A percentile compares a stretch with the other conserved stretches of the same genome.
These are phyloP conservation scores for Cliona cf. orientalis DNA, from an alignment of 37 sponge, comb jelly and placozoan genomes.

Conservation along the genomic window DNA sequence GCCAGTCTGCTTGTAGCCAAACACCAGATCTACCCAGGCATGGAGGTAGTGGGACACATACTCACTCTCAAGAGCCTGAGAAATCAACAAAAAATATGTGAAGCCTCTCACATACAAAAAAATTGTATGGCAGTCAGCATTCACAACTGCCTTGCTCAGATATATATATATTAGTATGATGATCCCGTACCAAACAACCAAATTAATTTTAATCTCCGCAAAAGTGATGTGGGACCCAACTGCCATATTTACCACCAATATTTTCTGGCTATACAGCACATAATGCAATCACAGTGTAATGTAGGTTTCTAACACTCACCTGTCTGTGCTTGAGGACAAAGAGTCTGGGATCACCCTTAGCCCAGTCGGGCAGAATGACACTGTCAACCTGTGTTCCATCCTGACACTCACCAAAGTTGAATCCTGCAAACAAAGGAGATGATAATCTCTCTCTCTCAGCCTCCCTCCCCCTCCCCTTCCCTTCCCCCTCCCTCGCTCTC, in stretches of 20 bases:
- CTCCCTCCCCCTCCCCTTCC: background rate
- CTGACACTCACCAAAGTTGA: constrained; percentile 94
- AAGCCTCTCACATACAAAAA: background rate
- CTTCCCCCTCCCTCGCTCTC: constrained; percentile 60
- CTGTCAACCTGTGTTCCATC: constrained; percentile 79
- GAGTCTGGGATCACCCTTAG: constrained; percentile 67
- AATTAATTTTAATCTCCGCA: background rate
- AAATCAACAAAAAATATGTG: constrained; percentile 1
- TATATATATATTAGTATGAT: too few species aligned
- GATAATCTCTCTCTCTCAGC: too few species aligned
- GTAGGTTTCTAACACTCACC: too few species aligned
- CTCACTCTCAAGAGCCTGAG: constrained; percentile 93
- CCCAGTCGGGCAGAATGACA: constrained; percentile 95
- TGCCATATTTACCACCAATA: background rate
- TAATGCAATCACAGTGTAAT: too few species aligned
- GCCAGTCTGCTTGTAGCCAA: constrained; percentile 96
- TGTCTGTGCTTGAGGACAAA: constrained; percentile 95
- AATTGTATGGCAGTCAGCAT: too few species aligned
- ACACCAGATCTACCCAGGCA: constrained; percentile 97
- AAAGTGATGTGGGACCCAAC: background rate
- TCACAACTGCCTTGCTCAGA: too few species aligned
- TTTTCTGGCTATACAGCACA: too few species aligned
- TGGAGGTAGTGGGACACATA: constrained; percentile 93
- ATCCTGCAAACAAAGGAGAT: constrained; percentile 39
- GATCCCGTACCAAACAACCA: background rate